A percentile compares a stretch with the other conserved stretches of the same genome.
These are phyloP conservation scores for Pteria penguin DNA, from an alignment of 2,888 invertebrate species.

Conservation along the genomic window DNA sequence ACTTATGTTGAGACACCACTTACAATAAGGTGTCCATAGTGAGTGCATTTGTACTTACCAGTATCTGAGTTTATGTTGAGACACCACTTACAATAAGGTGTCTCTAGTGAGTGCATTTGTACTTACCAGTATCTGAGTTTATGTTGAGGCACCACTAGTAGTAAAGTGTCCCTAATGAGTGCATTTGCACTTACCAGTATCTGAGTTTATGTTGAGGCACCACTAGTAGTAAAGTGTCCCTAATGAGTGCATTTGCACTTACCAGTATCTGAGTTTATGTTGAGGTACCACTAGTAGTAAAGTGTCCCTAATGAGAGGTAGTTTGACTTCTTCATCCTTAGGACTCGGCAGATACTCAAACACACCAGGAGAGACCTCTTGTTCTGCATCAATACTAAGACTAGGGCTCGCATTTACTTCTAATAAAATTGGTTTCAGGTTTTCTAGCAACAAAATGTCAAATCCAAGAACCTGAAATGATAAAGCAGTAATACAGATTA, in stretches of 20 bases:
- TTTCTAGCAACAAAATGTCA: slow-evolving; percentile 80
- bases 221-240: slow-evolving; percentile 80
- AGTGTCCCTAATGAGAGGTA: slow-evolving; percentile 81
- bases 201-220: slow-evolving; percentile 69
- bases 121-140: slow-evolving; percentile 57
- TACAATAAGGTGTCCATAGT: slow-evolving; percentile 80
- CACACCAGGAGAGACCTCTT: slow-evolving; percentile 73
- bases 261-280: slow-evolving; percentile 59
- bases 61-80: slow-evolving; percentile 62
- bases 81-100: slow-evolving; percentile 79
- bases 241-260: slow-evolving; percentile 77
- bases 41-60: slow-evolving; percentile 67
- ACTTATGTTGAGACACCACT: slow-evolving; percentile 73
- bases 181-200: slow-evolving; percentile 58
- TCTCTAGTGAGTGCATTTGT: slow-evolving; percentile 80
- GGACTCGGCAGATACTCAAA: slow-evolving; percentile 70
- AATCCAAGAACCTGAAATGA: slow-evolving; percentile 81
- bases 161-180: slow-evolving; percentile 80
- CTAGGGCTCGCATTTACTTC: slow-evolving; percentile 82
- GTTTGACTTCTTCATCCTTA: slow-evolving; percentile 81
- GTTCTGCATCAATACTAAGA: slow-evolving; percentile 79
- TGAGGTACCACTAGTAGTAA: slow-evolving; percentile 78
- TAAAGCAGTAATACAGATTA: slow-evolving; percentile 8
- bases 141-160: slow-evolving; percentile 77
- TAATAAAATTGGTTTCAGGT: slow-evolving; percentile 80